Percentiles rank a stretch among this genome's conserved stretches.
phyloP scores from a whole-genome alignment of 92 coral and sea anemone genomes.

The Scolanthus callimorphus region DNA sequence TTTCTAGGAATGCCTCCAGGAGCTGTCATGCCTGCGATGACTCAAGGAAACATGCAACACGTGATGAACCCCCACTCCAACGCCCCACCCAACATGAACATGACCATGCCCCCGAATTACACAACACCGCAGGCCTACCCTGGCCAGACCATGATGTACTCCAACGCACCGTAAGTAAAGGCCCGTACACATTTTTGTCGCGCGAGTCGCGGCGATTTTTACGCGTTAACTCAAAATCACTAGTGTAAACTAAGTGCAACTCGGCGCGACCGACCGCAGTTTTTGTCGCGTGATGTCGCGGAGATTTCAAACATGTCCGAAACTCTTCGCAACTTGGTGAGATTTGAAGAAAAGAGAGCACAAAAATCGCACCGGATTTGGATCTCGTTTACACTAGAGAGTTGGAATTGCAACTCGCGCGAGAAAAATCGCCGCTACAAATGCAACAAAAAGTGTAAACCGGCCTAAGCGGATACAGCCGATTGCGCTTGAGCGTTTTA shows the following conservation, averaged over 20 bases:
- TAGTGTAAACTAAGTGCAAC: neutral
- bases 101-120: constrained; percentile 37
- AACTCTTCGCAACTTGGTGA: too few species aligned
- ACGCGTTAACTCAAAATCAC: neutral
- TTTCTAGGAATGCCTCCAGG: constrained; percentile 26
- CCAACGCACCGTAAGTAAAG: constrained; percentile 59
- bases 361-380: too few species aligned
- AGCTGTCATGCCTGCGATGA: constrained; percentile 19
- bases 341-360: too few species aligned
- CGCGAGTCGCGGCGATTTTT: neutral
- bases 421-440: too few species aligned
- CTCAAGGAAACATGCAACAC: constrained; percentile 42
- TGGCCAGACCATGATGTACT: constrained; percentile 65
- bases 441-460: too few species aligned
- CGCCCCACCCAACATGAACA: constrained; percentile 10
- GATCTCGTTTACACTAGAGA: too few species aligned
- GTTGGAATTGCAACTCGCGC: too few species aligned
- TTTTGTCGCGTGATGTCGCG: neutral
- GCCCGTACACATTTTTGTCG: neutral
- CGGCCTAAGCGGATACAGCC: too few species aligned
- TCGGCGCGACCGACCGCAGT: neutral
- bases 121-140: constrained; percentile 47
- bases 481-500: too few species aligned
- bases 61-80: constrained; percentile 3
- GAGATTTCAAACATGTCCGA: too few species aligned